A percentile compares a stretch with the other conserved stretches of the same genome.
Evolutionary conservation across 2,888 invertebrate species (phyloP).

Genomic region (Tigriopus californicus): DNA sequence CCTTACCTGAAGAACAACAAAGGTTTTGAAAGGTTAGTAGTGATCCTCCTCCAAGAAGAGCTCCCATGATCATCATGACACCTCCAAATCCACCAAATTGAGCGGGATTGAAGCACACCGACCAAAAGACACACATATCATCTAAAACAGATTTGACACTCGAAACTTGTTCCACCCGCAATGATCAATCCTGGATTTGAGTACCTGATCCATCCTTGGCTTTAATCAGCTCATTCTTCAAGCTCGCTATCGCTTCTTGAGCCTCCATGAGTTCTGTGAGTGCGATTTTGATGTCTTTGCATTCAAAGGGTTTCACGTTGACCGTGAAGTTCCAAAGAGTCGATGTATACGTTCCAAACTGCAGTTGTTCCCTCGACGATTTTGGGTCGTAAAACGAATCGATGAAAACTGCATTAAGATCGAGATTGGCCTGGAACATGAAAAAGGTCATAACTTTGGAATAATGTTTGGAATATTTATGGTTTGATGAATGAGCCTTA

Average conservation of each 20-base stretch:
- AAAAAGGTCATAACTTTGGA: too few relatives aligned
- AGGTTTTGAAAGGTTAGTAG: too few relatives aligned
- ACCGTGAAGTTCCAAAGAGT: not conserved
- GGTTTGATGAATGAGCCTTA: too few relatives aligned
- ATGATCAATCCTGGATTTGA: too few relatives aligned
- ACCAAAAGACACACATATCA: not conserved
- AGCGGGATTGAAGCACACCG: not conserved
- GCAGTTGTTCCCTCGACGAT: not conserved
- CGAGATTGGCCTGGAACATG: too few relatives aligned
- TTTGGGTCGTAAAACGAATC: not conserved
- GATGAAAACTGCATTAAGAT: not conserved
- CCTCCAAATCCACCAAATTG: not conserved
- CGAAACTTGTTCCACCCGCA: too few relatives aligned
- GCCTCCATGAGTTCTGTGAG: not conserved
- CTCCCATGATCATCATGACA: not conserved
- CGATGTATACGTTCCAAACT: not conserved
- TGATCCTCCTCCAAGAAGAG: not conserved
- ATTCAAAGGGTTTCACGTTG: not conserved
- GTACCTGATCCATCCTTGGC: not conserved
- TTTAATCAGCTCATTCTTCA: not conserved
- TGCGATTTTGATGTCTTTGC: not conserved
- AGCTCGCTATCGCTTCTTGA: not conserved
- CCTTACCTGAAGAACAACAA: too few relatives aligned
- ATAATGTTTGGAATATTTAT: too few relatives aligned
- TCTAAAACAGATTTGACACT: not conserved